Evolutionary conservation across 1,140 invertebrate species (phyloP).

Genomic region (Caenorhabditis briggsae): DNA sequence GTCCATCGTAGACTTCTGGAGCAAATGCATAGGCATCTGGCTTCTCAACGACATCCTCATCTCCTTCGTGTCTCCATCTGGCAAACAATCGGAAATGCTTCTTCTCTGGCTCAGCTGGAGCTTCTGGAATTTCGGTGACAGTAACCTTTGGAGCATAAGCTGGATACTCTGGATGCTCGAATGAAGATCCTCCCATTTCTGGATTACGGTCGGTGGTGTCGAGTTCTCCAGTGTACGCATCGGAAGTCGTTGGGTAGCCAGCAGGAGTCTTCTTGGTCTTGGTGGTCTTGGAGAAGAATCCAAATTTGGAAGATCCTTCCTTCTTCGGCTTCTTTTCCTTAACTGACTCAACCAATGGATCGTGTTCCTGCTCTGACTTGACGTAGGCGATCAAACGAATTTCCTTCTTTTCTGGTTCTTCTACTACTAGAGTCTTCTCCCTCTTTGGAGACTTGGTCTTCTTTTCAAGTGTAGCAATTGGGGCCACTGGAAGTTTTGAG

Average conservation of each 20-base stretch:
- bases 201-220: not conserved
- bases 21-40: conserved; percentile 15
- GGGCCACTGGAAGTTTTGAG: not conserved
- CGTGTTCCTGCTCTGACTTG: not conserved
- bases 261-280: conserved; percentile 34
- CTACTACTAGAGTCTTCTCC: not conserved
- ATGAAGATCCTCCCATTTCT: not conserved
- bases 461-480: not conserved
- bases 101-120: not conserved
- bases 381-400: conserved; percentile 40
- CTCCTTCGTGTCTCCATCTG: conserved; percentile 58
- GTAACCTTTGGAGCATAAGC: not conserved
- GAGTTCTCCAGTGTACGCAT: not conserved
- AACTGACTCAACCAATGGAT: not conserved
- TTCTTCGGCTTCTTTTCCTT: conserved; percentile 4
- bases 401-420: conserved; percentile 11
- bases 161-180: conserved; percentile 8
- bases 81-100: conserved; percentile 28
- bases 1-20: conserved; percentile 60
- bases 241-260: not conserved
- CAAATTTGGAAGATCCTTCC: not conserved
- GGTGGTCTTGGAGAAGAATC: conserved; percentile 37
- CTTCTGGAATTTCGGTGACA: not conserved
- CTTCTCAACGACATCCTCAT: conserved; percentile 72
- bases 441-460: conserved; percentile 47